Evolutionary conservation across 1,140 invertebrate species (phyloP).

Genomic region (Ips nitidus): DNA sequence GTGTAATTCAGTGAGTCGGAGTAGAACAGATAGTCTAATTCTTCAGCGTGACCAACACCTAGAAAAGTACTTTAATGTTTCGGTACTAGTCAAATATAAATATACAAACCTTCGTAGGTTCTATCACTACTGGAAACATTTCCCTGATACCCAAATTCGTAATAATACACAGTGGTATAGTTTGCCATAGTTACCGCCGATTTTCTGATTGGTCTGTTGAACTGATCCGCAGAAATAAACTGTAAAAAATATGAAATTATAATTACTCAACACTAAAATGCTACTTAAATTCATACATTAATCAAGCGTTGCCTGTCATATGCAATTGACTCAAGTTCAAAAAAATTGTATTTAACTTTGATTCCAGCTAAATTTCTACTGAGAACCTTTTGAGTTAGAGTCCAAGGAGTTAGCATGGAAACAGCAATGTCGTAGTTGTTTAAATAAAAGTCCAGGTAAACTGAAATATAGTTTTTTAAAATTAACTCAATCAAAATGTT

Average conservation of each 20-base stretch:
- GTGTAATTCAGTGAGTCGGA: background rate
- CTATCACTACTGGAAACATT: background rate
- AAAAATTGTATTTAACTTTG: background rate
- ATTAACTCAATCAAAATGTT: background rate
- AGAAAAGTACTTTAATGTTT: background rate
- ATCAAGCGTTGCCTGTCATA: background rate
- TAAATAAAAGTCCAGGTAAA: background rate
- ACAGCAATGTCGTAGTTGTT: background rate
- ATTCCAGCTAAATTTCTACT: background rate
- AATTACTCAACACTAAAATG: no score
- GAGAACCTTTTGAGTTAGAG: background rate
- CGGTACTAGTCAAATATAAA: no score
- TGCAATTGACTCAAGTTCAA: background rate
- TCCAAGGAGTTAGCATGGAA: background rate
- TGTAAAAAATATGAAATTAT: constrained; percentile 1
- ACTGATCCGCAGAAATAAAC: constrained; percentile 8
- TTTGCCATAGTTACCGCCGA: background rate
- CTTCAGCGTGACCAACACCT: constrained; percentile 6
- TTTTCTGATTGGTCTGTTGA: constrained; percentile 2
- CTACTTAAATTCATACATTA: background rate
- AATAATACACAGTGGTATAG: background rate
- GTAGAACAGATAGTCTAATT: background rate
- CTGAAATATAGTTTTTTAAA: background rate
- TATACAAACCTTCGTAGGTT: no score
- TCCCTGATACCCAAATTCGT: background rate